Evolutionary conservation across 2,797 vertebrate species (phyloP).

Genomic region (Argyrosomus regius): DNA sequence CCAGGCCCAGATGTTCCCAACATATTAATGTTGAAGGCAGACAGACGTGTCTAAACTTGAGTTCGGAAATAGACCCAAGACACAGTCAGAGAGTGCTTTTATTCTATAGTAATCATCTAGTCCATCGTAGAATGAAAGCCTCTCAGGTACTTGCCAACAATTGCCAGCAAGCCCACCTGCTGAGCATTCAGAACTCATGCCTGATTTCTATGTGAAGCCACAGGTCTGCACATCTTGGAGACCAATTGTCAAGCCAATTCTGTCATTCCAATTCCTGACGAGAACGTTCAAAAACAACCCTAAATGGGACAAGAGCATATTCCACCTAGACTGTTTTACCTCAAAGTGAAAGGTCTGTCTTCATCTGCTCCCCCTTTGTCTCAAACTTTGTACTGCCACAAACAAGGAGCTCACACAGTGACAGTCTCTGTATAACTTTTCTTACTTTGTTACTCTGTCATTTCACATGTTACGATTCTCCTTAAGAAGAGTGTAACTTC

Average conservation of each 20-base stretch:
- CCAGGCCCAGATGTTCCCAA: conserved; percentile 12
- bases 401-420: neutral
- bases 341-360: conserved; percentile 10
- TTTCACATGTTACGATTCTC: too few relatives aligned
- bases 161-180: conserved; percentile 21
- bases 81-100: conserved; percentile 14
- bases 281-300: conserved; percentile 19
- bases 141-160: conserved; percentile 27
- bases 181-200: conserved; percentile 6
- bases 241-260: conserved; percentile 4
- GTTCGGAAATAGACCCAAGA: conserved; percentile 32
- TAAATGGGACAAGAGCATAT: conserved; percentile 13
- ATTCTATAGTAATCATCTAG: neutral
- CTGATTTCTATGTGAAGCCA: conserved; percentile 30
- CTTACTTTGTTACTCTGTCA: too few relatives aligned
- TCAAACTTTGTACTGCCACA: too few relatives aligned
- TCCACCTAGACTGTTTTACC: conserved; percentile 11
- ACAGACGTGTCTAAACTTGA: conserved; percentile 13
- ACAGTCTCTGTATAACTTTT: too few relatives aligned
- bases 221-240: conserved; percentile 14
- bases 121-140: conserved; percentile 27
- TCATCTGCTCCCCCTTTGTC: neutral
- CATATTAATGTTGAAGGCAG: conserved; percentile 28
- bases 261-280: neutral
- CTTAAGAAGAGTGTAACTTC: too few relatives aligned